Base-by-base conservation (phyloP, 2,797 vertebrate genomes). In the Ficedula albicollis region DNA sequence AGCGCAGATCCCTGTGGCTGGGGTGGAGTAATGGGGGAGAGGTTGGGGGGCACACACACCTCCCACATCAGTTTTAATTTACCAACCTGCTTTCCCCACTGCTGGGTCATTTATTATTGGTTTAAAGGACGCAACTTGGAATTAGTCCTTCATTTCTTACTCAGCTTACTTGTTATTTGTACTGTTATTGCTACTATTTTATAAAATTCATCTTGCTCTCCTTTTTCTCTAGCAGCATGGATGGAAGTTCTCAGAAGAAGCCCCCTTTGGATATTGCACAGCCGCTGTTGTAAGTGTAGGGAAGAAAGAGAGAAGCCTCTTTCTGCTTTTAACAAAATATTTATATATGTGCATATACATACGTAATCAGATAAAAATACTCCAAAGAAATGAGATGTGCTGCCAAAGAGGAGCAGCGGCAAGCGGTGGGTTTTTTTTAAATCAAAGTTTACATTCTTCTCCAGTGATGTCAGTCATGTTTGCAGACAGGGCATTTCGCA, bases 91-190 rank as follows among this genome's bases (percentile, higher is more conserved):
- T 96, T 94, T 96, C 74, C 91, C 84, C 87, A 86, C 89, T 69
- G 70, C 93, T 63, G 51, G 94, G 95, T 97, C 97, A 97, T 97
- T 97, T 97, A 96, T 97, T 98, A 97, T 80, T 92, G 78, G 89
- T 96, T 93, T n/a, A 89, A 96, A 97, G 93, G 96, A 96, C 96
- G 93, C 74, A 85, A 81, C 72, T 96, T 92, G 95, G 95, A 97
- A 95, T 95, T 90, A 96, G 95, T 93, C 94, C 83, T 87, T 90
- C 29, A 59, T 95, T 97, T 97, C 92, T 96, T 94, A 88, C 78
- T 76, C 20, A 2, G 84, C 19, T 67, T 97, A 88, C 96, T 97
- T 96, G 82, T 96, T 97, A 90, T 96, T 97, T 95, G 87, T 58
- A 81, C 77, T 59, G 49, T 83, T 89, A 89, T 88, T 51, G 32